Evolutionary conservation across 2,797 vertebrate genomes (phyloP).

Genomic region (Muraenolepis orangiensis): DNA sequence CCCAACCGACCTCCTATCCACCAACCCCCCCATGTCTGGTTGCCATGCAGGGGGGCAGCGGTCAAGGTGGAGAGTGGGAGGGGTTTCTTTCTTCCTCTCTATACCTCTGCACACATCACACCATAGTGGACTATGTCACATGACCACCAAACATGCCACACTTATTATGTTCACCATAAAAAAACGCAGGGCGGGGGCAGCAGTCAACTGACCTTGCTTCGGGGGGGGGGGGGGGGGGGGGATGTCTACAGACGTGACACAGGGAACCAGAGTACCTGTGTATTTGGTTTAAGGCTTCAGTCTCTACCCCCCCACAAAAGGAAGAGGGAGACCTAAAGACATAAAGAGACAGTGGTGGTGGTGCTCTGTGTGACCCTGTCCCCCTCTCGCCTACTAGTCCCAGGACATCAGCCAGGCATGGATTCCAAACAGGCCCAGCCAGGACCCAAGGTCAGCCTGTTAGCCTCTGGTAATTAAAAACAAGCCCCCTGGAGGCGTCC

Average conservation of each 20-base stretch:
- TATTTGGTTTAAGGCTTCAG: too few relatives aligned
- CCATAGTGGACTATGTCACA: not conserved
- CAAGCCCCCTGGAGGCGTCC: slow-evolving; percentile 79
- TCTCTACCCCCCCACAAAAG: not conserved
- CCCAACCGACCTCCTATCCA: slow-evolving; percentile 11
- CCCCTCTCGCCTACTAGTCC: slow-evolving; percentile 66
- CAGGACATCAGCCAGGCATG: slow-evolving; percentile 74
- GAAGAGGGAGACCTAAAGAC: not conserved
- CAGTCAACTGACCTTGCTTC: slow-evolving; percentile 10
- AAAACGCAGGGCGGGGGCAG: slow-evolving; percentile 13
- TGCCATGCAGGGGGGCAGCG: slow-evolving; percentile 49
- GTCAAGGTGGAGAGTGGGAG: slow-evolving; percentile 22
- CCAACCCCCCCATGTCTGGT: slow-evolving; percentile 40
- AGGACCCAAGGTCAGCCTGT: slow-evolving; percentile 83
- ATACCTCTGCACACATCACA: not conserved
- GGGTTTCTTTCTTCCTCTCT: not conserved
- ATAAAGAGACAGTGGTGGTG: slow-evolving; percentile 22
- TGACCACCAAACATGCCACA: not conserved
- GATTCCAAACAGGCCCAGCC: slow-evolving; percentile 79
- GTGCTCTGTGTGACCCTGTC: slow-evolving; percentile 49
- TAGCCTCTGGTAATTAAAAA: slow-evolving; percentile 91
- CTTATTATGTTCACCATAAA: not conserved
- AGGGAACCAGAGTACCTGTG: slow-evolving; percentile 18
- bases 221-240: too few relatives aligned
- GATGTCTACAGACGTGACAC: slow-evolving; percentile 43